These are phyloP conservation scores for Embidobia sp. DNA, from an alignment of 2,888 invertebrate species.

Conservation along the genomic window DNA sequence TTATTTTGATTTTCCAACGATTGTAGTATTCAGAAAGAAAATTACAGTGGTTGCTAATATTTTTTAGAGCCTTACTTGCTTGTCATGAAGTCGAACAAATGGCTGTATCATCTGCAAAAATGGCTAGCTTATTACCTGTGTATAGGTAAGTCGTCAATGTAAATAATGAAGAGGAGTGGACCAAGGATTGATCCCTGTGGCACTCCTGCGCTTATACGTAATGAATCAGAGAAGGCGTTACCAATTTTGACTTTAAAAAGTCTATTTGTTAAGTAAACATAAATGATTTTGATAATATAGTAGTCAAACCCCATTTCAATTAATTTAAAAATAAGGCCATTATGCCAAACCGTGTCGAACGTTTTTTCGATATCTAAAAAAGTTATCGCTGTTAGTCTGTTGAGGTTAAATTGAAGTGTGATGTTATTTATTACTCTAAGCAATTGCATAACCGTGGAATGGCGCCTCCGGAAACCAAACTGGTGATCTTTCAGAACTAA, in stretches of 20 bases:
- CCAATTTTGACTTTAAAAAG: background rate
- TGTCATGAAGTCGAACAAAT: background rate
- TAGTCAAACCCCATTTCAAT: background rate
- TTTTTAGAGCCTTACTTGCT: background rate
- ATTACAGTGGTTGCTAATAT: background rate
- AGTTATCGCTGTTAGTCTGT: background rate
- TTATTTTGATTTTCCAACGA: conserved; percentile 9
- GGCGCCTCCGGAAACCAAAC: background rate
- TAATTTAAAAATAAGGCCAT: background rate
- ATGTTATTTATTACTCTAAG: background rate
- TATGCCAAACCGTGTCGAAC: background rate
- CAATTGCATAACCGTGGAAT: background rate
- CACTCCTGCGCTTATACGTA: background rate
- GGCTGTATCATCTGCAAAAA: conserved; percentile 11
- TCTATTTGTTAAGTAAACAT: background rate
- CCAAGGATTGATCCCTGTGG: background rate
- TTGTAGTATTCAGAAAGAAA: background rate
- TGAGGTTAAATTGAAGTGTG: background rate
- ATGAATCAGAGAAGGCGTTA: background rate
- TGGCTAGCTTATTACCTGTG: background rate
- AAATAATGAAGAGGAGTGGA: background rate
- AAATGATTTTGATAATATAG: background rate
- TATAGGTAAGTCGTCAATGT: background rate
- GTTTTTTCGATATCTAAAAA: background rate
- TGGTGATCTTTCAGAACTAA: background rate